Percentiles rank a stretch among this genome's conserved stretches.
Evolutionary conservation across 1,140 invertebrate species (phyloP).

Genomic region (Drosophila tani): DNA sequence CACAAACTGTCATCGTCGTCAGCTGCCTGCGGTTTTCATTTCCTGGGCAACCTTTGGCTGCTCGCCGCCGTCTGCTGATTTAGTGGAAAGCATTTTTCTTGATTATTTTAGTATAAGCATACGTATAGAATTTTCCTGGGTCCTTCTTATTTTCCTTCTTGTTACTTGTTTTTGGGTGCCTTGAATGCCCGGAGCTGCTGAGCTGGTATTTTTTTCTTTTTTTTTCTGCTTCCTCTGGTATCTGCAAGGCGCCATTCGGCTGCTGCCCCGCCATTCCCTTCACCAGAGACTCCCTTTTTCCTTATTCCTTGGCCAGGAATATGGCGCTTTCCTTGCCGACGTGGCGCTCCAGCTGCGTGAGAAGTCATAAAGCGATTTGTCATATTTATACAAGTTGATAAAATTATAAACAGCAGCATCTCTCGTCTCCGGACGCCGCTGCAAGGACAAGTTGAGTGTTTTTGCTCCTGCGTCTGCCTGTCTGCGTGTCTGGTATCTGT

Average conservation of each 20-base stretch:
- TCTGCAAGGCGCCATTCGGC: conserved; percentile 57
- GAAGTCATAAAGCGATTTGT: conserved; percentile 83
- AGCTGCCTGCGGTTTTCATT: conserved; percentile 74
- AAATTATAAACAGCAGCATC: conserved; percentile 80
- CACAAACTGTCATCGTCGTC: conserved; percentile 45
- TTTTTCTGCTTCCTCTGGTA: conserved; percentile 23
- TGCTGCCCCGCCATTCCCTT: background rate
- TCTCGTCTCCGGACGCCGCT: conserved; percentile 33
- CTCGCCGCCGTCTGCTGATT: conserved; percentile 57
- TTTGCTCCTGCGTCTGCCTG: conserved; percentile 17
- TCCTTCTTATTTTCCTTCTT: conserved; percentile 36
- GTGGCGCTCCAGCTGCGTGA: conserved; percentile 66
- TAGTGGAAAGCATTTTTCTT: conserved; percentile 81
- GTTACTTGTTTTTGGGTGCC: conserved; percentile 32
- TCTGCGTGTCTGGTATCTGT: conserved; percentile 23
- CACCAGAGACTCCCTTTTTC: conserved; percentile 4
- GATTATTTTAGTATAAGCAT: conserved; percentile 74
- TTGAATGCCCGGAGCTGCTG: conserved; percentile 48
- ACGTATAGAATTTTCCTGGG: conserved; percentile 47
- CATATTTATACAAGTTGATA: conserved; percentile 84
- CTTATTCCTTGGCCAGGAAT: conserved; percentile 9
- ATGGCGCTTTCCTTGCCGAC: conserved; percentile 6
- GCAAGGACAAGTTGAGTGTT: conserved; percentile 36
- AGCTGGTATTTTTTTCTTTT: conserved; percentile 25
- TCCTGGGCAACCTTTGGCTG: conserved; percentile 69